Percentiles rank a stretch among this genome's conserved stretches.
Conservation (phyloP, 2,113 vertebrate species). For the Sinocyclocheilus anshuiensis region DNA sequence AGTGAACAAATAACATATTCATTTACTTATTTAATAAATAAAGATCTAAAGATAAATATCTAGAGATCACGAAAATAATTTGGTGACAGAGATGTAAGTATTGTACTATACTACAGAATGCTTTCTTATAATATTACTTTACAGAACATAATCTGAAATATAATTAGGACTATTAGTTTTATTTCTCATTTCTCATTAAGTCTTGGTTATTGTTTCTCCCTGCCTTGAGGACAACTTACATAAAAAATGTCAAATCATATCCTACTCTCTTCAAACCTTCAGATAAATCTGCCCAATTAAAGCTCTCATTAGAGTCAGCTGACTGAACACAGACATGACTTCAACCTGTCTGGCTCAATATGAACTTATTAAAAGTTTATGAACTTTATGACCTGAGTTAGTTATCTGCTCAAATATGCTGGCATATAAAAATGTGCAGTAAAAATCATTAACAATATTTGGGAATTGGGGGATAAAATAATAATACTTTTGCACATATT, state of each 20-base stretch:
- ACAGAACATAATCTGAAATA: background rate
- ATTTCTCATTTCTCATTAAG: background rate
- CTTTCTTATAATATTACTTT: background rate
- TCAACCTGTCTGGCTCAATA: background rate
- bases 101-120: too few species aligned
- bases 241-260: background rate
- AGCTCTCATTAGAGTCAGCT: background rate
- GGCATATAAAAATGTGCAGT: background rate
- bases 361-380: background rate
- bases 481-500: too few species aligned
- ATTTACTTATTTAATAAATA: background rate
- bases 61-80: background rate
- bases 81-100: background rate
- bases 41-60: background rate
- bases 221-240: background rate
- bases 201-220: background rate
- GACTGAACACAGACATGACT: background rate
- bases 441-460: too few species aligned
- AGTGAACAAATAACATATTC: background rate
- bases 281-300: background rate
- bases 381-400: background rate
- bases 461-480: too few species aligned
- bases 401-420: background rate
- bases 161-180: background rate
- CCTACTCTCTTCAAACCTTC: background rate